Evolutionary conservation across 23 tunicate species (phyloP).

Genomic region (Ascidia mentula): DNA sequence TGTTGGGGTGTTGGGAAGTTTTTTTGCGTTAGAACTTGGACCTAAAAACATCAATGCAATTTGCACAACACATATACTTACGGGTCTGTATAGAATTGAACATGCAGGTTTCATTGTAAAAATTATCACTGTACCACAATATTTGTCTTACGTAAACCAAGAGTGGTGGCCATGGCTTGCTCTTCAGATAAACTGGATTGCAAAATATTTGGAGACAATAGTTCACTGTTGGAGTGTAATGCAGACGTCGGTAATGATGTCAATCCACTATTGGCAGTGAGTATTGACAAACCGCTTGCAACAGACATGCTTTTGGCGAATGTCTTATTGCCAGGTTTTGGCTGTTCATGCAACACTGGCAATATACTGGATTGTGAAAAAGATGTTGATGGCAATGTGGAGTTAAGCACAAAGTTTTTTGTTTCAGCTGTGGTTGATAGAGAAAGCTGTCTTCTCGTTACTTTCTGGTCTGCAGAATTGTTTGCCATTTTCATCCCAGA

Average conservation of each 20-base stretch:
- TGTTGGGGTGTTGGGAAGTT: too few relatives aligned
- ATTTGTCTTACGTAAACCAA: slow-evolving; percentile 9
- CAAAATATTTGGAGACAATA: slow-evolving; percentile 41
- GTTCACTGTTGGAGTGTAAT: slow-evolving; percentile 27
- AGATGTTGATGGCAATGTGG: neutral
- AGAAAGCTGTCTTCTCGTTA: neutral
- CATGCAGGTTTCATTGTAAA: too few relatives aligned
- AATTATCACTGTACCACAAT: too few relatives aligned
- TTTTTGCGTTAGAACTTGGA: too few relatives aligned
- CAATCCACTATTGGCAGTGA: neutral
- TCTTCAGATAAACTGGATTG: slow-evolving; percentile 1
- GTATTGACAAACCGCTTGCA: slow-evolving; percentile 22
- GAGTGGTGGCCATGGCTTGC: neutral
- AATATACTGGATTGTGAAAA: neutral
- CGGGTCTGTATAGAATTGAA: too few relatives aligned
- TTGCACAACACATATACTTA: too few relatives aligned
- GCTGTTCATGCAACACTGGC: neutral
- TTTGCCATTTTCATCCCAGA: neutral
- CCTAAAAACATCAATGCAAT: too few relatives aligned
- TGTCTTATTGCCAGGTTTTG: neutral
- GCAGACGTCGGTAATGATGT: slow-evolving; percentile 17
- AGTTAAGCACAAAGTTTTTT: neutral
- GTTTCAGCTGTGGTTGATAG: neutral
- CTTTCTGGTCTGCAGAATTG: neutral
- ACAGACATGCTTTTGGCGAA: slow-evolving; percentile 37